Base-by-base conservation (phyloP, 2,888 invertebrate species). In the Loripinus fragilis region DNA sequence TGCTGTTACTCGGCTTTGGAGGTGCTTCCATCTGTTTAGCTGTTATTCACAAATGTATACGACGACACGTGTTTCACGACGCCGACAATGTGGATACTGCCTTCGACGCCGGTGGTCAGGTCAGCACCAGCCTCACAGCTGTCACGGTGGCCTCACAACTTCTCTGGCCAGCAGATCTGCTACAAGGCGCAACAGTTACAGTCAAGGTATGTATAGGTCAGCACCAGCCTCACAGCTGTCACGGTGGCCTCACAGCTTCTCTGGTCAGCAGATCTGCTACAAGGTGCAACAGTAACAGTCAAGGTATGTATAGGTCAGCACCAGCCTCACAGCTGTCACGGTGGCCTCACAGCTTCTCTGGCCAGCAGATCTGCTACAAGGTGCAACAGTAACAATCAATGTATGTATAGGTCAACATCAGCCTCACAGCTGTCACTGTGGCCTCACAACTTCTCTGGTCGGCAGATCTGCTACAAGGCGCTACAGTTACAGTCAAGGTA, bases 91-190 rank as follows among this genome's bases (percentile, higher is more conserved):
- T 90, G 10, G 90, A 90, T 81, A 85, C 87, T 38, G 85, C 89
- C 20, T 90, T 90, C 52, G 90, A 90, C 70, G 90, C 90, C 15
- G 90, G 89, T 12, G 89, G 90, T 12, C 77, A 84, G 10, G 88
- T 90, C 30, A 87, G 86, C 71, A 86, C 85, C 23, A 88, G 88
- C 68, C 68, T 90, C 69, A 89, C 90, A 5, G 88, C 89, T 0
- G 88, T 88, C 0, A 90, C 90, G 0, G 90, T 88, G 48, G 89
- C 88, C 2, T 87, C 88, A 10, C 90, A 90, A 71, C 81, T 89
- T 30, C 78, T 90, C 38, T 90, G 90, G 90, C 90, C 90, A 0
- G 89, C 85, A 0, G 90, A 90, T 73, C 69, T 90, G 25, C 74
- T 90, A 3, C 89, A 89, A 76, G 86, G 89, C 67, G 84, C 90